phyloP scores from a whole-genome alignment of 1,140 invertebrate species.

The Proctacanthus coquilletti region DNA sequence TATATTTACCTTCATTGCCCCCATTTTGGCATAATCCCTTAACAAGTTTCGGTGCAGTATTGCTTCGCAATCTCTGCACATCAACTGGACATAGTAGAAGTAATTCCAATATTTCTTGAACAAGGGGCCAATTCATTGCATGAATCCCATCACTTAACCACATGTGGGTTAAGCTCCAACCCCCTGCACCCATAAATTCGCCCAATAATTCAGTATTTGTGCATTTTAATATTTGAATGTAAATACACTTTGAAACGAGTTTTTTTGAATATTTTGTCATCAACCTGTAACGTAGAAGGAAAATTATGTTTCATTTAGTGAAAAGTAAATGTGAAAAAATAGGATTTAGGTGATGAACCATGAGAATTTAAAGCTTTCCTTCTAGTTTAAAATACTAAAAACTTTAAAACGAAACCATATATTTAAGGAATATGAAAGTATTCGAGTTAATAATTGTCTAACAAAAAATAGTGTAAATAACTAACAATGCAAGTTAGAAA shows the following conservation, averaged over 20 bases:
- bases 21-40: slow-evolving; percentile 74
- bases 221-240: slow-evolving; percentile 80
- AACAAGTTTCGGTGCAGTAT: slow-evolving; percentile 79
- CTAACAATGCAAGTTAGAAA: slow-evolving; percentile 6
- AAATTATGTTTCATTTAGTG: not conserved
- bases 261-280: slow-evolving; percentile 95
- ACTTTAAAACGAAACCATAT: too few relatives aligned
- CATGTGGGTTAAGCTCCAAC: slow-evolving; percentile 73
- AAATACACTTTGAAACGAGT: slow-evolving; percentile 88
- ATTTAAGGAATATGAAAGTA: slow-evolving; percentile 4
- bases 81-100: slow-evolving; percentile 74
- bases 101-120: slow-evolving; percentile 70
- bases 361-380: slow-evolving; percentile 4
- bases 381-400: not conserved
- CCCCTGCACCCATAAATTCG: slow-evolving; percentile 76
- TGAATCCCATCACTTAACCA: slow-evolving; percentile 78
- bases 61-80: slow-evolving; percentile 74
- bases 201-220: slow-evolving; percentile 72
- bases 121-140: slow-evolving; percentile 68
- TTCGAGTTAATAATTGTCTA: not conserved
- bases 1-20: slow-evolving; percentile 52
- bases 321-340: not conserved
- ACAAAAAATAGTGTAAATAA: slow-evolving; percentile 6
- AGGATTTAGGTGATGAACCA: not conserved
- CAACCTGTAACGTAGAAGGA: slow-evolving; percentile 49